A percentile compares a stretch with the other conserved stretches of the same genome.
Conservation (phyloP, 2,888 invertebrate genomes). For the Tenthredo livida region DNA sequence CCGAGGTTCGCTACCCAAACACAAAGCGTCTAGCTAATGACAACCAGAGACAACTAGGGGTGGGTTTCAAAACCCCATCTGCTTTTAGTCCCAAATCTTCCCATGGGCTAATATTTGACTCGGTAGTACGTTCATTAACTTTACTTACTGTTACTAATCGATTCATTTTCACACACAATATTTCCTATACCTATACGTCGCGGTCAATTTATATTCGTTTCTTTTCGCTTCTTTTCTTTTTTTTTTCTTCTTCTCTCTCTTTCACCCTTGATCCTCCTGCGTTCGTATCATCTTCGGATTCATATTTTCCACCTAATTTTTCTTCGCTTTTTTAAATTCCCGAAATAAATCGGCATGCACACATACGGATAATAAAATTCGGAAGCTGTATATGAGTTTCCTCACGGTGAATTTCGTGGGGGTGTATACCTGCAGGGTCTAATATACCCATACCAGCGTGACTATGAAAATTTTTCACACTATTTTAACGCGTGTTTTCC, state of each 20-base stretch:
- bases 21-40: slow-evolving; percentile 67
- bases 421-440: slow-evolving; percentile 60
- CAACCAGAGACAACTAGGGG: slow-evolving; percentile 68
- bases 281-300: background rate
- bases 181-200: background rate
- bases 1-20: slow-evolving; percentile 63
- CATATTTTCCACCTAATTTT: background rate
- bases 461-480: slow-evolving; percentile 66
- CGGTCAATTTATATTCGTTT: background rate
- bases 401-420: background rate
- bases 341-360: background rate
- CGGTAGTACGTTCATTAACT: slow-evolving; percentile 27
- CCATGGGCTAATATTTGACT: slow-evolving; percentile 59
- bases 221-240: too few relatives aligned
- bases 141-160: slow-evolving; percentile 28
- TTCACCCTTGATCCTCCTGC: background rate
- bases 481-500: slow-evolving; percentile 39
- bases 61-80: slow-evolving; percentile 66
- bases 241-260: background rate
- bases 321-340: background rate
- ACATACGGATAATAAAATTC: background rate
- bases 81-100: slow-evolving; percentile 68
- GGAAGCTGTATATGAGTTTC: background rate
- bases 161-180: slow-evolving; percentile 17
- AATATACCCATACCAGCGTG: slow-evolving; percentile 69